Percentiles rank a stretch among this genome's conserved stretches.
Conservation (phyloP, 2,113 vertebrate genomes). For the Atherinomorus stipes region DNA sequence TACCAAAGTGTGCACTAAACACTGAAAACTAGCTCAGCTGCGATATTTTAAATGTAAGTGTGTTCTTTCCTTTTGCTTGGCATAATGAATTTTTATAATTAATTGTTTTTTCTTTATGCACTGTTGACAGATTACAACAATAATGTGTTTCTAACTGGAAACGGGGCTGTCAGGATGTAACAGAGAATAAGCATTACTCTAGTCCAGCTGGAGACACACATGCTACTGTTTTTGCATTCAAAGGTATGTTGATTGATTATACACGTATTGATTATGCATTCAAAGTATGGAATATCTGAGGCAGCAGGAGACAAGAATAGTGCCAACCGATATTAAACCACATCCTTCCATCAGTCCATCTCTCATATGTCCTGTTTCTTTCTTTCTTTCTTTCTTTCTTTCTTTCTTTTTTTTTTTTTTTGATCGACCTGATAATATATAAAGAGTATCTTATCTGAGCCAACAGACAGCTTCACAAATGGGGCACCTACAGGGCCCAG, state of each 20-base stretch:
- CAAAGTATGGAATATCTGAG: neutral
- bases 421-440: constrained; percentile 79
- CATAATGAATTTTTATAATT: too few relatives aligned
- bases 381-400: constrained; percentile 10
- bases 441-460: constrained; percentile 80
- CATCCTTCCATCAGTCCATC: constrained; percentile 38
- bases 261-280: neutral
- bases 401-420: constrained; percentile 82
- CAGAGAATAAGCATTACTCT: neutral
- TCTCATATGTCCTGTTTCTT: constrained; percentile 72
- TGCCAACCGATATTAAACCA: constrained; percentile 25
- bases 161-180: neutral
- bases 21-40: too few relatives aligned
- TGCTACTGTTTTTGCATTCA: neutral
- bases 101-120: neutral
- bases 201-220: neutral
- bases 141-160: neutral
- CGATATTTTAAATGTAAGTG: too few relatives aligned
- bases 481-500: constrained; percentile 73
- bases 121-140: too few relatives aligned
- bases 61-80: too few relatives aligned
- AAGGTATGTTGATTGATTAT: neutral
- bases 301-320: neutral
- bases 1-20: neutral
- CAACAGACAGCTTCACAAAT: constrained; percentile 85